Percentiles rank a stretch among this genome's conserved stretches.
Evolutionary conservation across 1,140 invertebrate species (phyloP).

Genomic region (Meloidogyne exigua): DNA sequence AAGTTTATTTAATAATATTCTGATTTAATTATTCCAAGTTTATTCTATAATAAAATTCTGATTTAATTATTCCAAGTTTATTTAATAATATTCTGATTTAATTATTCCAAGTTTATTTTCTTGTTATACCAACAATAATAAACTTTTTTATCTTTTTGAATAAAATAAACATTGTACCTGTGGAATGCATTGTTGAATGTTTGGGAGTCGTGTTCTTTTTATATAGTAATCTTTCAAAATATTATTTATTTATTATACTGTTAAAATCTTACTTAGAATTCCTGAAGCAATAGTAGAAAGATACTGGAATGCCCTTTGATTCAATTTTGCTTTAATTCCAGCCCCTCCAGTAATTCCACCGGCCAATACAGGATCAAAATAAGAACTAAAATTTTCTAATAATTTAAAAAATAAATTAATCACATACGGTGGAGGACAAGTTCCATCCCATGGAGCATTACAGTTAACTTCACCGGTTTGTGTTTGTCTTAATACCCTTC

Average conservation of each 20-base stretch:
- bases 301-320: conserved; percentile 58
- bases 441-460: conserved; percentile 1
- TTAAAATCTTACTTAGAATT: conserved; percentile 53
- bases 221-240: conserved; percentile 14
- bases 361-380: conserved; percentile 55
- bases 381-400: conserved; percentile 24
- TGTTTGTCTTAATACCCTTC: conserved; percentile 15
- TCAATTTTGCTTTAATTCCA: conserved; percentile 60
- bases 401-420: neutral
- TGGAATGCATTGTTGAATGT: conserved; percentile 57
- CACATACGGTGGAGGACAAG: neutral
- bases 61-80: too few relatives aligned
- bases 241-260: neutral
- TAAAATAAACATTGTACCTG: conserved; percentile 42
- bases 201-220: conserved; percentile 54
- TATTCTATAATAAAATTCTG: conserved; percentile 1
- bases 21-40: too few relatives aligned
- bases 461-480: neutral
- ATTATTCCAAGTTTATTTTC: too few relatives aligned
- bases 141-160: too few relatives aligned
- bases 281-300: conserved; percentile 45
- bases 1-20: too few relatives aligned
- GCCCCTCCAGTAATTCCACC: conserved; percentile 50
- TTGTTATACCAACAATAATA: too few relatives aligned
- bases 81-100: too few relatives aligned